Evolutionary conservation across 1,140 invertebrate species (phyloP), one percentile per base, ranked within the genome.

Genomic region (Caenorhabditis briggsae): DNA sequence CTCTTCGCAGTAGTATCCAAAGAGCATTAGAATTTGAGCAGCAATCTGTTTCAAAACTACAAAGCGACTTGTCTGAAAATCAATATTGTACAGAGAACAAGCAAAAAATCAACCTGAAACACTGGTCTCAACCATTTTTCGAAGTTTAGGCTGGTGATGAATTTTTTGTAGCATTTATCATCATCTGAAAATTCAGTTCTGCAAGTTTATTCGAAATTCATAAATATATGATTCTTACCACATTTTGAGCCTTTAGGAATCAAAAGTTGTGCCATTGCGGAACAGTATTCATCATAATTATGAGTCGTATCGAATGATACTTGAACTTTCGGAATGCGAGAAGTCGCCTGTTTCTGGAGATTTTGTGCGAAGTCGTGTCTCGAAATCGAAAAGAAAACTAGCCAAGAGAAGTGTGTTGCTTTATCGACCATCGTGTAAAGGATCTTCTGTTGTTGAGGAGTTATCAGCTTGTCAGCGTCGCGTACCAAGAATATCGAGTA

Each of bases 351-450:
- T 50, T 78, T 78, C n/a, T 78, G 70, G 23, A 78, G 70, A 14
- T 78, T 78, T 53, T 78, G 70, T 16, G 70, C 43, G 14, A 78
- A 78, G 23, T 78, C 70, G 0, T 78, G 70, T 78, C 46, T n/a
- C 6, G 70, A 78, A 50, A 78, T 33, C 5, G 70, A 78, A 46
- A 78, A 78, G 23, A 78, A 78, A 50, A 78, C 70, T 9, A 78
- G 70, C 70, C 70, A 78, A 1, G 70, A 78, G n/a, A 12, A 43
- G 23, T 78, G 33, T 12, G 70, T 78, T 12, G 70, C 70, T 23
- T 78, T 78, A 41, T 78, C 70, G n/a, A 78, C 70, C 70, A 78
- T 78, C 23, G 70, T 78, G 46, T 78, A 78, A 2, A 78, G 46
- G 46, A 78, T 50, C 46, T 78, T 78, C 14, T 78, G 70, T n/a